Evolutionary conservation across 2,888 invertebrate species (phyloP).

Genomic region (Pandemis corylana): DNA sequence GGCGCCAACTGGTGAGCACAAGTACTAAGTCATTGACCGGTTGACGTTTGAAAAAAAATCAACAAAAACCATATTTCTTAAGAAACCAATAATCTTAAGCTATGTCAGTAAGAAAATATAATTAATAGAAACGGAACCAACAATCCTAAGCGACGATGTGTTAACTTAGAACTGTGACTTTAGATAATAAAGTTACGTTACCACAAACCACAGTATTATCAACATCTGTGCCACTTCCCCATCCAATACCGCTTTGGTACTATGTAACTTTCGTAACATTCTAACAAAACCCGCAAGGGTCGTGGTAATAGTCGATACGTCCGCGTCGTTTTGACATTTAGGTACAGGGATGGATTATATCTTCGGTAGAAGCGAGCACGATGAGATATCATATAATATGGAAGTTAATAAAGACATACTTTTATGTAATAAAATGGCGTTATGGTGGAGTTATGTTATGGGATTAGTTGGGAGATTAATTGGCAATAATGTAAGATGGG

Average conservation of each 20-base stretch:
- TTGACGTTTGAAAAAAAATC: no score
- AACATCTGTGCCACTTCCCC: background rate
- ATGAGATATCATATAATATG: conserved; percentile 63
- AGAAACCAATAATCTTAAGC: background rate
- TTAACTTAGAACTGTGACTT: conserved; percentile 52
- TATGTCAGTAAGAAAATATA: conserved; percentile 26
- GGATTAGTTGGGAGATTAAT: conserved; percentile 41
- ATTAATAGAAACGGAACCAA: conserved; percentile 35
- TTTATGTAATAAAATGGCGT: conserved; percentile 68
- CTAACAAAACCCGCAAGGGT: conserved; percentile 44
- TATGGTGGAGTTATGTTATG: conserved; percentile 61
- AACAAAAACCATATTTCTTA: background rate
- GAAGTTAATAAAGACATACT: conserved; percentile 71
- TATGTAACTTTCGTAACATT: background rate
- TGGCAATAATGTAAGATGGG: conserved; percentile 27
- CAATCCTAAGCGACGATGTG: conserved; percentile 44
- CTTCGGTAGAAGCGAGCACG: conserved; percentile 51
- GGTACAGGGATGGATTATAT: conserved; percentile 51
- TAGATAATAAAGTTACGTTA: conserved; percentile 49
- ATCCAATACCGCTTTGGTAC: conserved; percentile 41
- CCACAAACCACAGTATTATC: conserved; percentile 32
- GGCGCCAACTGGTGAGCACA: no score
- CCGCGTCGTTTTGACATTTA: conserved; percentile 36
- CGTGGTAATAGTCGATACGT: conserved; percentile 21
- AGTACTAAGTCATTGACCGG: no score